Evolutionary conservation across 2,888 invertebrate species (phyloP), one percentile per base, ranked within the genome.

Genomic region (Euzophera pinguis): DNA sequence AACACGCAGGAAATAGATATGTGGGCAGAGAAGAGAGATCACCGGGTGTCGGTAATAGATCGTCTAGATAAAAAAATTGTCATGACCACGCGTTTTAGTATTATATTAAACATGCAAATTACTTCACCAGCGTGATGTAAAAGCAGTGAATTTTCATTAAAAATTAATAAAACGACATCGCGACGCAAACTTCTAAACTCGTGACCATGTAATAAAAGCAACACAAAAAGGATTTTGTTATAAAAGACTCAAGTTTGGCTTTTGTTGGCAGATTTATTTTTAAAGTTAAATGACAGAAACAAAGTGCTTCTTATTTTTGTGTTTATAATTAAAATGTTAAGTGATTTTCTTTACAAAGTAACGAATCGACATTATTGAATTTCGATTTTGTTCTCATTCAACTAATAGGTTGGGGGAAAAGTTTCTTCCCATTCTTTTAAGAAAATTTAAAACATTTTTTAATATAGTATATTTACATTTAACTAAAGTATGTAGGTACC

Each of bases 141-240:
- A 43, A 32, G 32, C 42, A 10, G 12, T 22, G 39, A 41, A 51
- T 51, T 34, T 50, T 51, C 50, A 43, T 51, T 51, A 43, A 43
- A 45, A 51, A 43, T 43, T 35, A 43, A 43, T 43, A 51, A 51
- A 51, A 43, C 43, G 51, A 43, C 42, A 43, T 51, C 22, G 42
- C 34, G 35, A 22, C 12, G 41, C 32, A 50, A 51, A 51, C 51
- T 51, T 51, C 51, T 43, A 43, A 51, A 43, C 51, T 51, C 35
- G 39, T 39, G 16, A 50, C 49, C 51, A 51, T 51, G 51, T 43
- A 51, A 51, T 43, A 51, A 51, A 51, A 51, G 43, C 51, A 22
- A 22, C 37, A 37, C 43, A 51, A 43, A 51, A 51, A 51, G 51
- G 51, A 51, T 51, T 51, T 51, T 51, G 37, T 51, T 43, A 51